Evolutionary conservation across 2,888 invertebrate species (phyloP), one percentile per base, ranked within the genome.

Genomic region (Drosophila affinis): DNA sequence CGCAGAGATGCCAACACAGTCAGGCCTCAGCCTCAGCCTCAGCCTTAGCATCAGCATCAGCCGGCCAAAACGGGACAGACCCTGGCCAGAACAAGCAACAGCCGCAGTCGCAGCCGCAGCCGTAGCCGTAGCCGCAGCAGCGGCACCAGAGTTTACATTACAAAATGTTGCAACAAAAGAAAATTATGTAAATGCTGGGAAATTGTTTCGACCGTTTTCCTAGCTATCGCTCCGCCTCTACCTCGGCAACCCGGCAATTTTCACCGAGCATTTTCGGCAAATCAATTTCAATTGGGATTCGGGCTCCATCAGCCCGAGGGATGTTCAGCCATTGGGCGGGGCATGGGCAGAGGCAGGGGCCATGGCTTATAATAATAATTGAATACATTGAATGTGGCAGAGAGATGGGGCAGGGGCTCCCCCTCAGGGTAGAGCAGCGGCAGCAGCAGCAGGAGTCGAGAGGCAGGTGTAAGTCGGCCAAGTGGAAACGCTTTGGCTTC

Each of bases 161-260:
- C 65, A 48, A 62, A 77, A 77, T 54, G 62, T 21, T 32, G 44
- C 68, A 78, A 75, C 80, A 82, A 86, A 80, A 70, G 84, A 78
- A 79, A 87, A 87, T 83, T 83, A 83, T 83, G 83, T 76, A 83
- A 83, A 83, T 83, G 81, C 63, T 81, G 70, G 87, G 81, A 86
- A 83, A 83, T 83, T 87, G 83, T 79, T 83, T 81, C 52, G 75
- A 72, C 81, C 69, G 71, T 34, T 77, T 75, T 18, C 27, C 27
- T 51, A 52, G 27, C 39, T 3, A 14, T 34, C 12, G 27, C 39
- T n/a, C 39, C 39, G 45, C 49, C 54, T 53, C 56, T 29, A 3
- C 14, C 39, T n/a, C 39, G 39, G 39, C 54, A 68, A 51, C 5
- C 67, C 57, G 51, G 62, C 85, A 82, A 82, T 80, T 83, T 81